A percentile compares a stretch with the other conserved stretches of the same genome.
Conservation (phyloP, 2,797 vertebrate genomes). For the Dicrostonyx torquatus region DNA sequence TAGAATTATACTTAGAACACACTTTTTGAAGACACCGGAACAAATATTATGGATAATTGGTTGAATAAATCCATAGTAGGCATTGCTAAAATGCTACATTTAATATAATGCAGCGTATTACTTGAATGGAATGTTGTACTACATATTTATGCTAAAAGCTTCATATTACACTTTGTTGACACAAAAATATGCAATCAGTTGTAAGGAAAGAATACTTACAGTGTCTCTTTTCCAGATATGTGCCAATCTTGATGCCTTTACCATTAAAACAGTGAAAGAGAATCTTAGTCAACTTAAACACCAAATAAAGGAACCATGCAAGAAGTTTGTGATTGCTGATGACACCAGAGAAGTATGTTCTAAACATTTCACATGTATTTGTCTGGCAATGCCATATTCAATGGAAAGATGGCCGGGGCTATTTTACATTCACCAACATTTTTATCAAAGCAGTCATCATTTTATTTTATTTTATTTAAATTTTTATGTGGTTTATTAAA, state of each 20-base stretch:
- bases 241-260: slow-evolving; percentile 94
- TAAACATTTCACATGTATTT: slow-evolving; percentile 15
- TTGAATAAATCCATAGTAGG: slow-evolving; percentile 2
- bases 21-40: not conserved
- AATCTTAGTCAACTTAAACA: slow-evolving; percentile 80
- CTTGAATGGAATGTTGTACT: not conserved
- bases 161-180: not conserved
- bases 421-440: not conserved
- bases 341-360: slow-evolving; percentile 89
- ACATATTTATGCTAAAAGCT: not conserved
- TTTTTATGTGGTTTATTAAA: too few relatives aligned
- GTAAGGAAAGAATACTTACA: slow-evolving; percentile 19
- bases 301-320: slow-evolving; percentile 89
- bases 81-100: slow-evolving; percentile 9
- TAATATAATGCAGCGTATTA: not conserved
- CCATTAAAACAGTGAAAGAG: slow-evolving; percentile 91
- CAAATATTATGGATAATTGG: not conserved
- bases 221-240: slow-evolving; percentile 92
- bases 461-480: too few relatives aligned
- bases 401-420: not conserved
- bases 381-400: not conserved
- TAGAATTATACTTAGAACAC: slow-evolving; percentile 39
- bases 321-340: slow-evolving; percentile 89
- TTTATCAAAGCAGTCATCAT: not conserved
- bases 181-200: not conserved